Evolutionary conservation across 2,888 invertebrate genomes (phyloP).

Genomic region (Altica lythri): DNA sequence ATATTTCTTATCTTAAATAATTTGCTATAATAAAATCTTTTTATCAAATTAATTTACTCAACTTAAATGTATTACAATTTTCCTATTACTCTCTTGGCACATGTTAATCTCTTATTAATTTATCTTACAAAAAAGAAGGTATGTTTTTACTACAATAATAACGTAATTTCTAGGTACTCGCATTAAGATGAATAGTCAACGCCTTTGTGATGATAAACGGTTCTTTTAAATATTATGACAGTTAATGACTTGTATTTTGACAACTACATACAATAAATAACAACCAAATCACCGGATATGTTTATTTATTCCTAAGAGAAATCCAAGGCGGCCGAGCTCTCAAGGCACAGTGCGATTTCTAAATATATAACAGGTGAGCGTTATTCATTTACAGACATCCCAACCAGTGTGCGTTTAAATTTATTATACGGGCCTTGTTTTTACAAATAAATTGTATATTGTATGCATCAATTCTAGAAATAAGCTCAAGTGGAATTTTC

Average conservation of each 20-base stretch:
- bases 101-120: too few relatives aligned
- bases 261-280: slow-evolving; percentile 50
- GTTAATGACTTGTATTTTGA: slow-evolving; percentile 48
- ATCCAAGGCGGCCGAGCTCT: slow-evolving; percentile 33
- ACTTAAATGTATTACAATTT: too few relatives aligned
- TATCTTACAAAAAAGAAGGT: too few relatives aligned
- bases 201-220: slow-evolving; percentile 37
- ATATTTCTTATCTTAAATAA: too few relatives aligned
- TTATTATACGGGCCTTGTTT: not conserved
- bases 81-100: too few relatives aligned
- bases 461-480: too few relatives aligned
- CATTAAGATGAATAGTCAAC: slow-evolving; percentile 31
- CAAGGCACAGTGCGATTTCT: slow-evolving; percentile 47
- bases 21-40: too few relatives aligned
- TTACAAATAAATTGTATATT: not conserved
- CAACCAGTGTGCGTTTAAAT: not conserved
- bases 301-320: slow-evolving; percentile 41
- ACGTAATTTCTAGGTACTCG: not conserved
- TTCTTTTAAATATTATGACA: slow-evolving; percentile 44
- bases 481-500: too few relatives aligned
- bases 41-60: too few relatives aligned
- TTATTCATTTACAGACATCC: slow-evolving; percentile 1
- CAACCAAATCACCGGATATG: slow-evolving; percentile 49
- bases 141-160: not conserved
- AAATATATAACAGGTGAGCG: slow-evolving; percentile 45